Conservation (phyloP, 2,797 vertebrate genomes). For the Pogoniulus pusillus region DNA sequence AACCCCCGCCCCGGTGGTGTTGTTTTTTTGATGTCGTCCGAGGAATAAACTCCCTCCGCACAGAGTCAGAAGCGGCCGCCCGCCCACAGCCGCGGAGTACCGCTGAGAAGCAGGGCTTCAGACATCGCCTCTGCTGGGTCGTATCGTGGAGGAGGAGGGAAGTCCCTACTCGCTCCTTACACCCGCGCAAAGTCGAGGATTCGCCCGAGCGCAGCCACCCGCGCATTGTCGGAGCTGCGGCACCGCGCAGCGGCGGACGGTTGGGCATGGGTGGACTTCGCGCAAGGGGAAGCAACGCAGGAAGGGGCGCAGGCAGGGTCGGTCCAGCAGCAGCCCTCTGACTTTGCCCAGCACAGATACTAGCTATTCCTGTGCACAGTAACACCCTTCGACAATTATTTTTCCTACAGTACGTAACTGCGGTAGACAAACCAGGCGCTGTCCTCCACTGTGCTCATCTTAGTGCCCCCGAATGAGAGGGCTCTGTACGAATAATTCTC, state of each 20-base stretch:
- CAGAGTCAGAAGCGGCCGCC: not conserved
- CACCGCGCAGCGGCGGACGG: not conserved
- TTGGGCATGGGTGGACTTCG: not conserved
- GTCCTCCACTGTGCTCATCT: not conserved
- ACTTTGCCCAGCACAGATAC: not conserved
- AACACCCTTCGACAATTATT: not conserved
- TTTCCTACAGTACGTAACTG: not conserved
- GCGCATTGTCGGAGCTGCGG: not conserved
- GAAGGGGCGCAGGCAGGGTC: not conserved
- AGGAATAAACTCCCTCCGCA: not conserved
- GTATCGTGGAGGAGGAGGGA: not conserved
- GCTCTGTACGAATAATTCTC: not conserved
- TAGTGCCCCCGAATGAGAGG: not conserved
- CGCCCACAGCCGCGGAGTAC: not conserved
- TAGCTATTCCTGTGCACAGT: accelerated
- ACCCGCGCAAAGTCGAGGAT: not conserved
- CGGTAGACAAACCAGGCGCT: not conserved
- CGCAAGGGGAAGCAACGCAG: not conserved
- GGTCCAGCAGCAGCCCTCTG: not conserved
- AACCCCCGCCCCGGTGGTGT: not conserved
- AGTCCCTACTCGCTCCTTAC: accelerated
- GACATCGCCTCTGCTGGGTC: not conserved
- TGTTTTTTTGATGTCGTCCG: not conserved
- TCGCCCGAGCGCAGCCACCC: not conserved
- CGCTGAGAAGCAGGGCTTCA: not conserved